Percentiles rank a stretch among this genome's conserved stretches.
These are phyloP conservation scores for Rhorus exstirpatorius DNA, from an alignment of 2,888 invertebrate species.

Conservation along the genomic window DNA sequence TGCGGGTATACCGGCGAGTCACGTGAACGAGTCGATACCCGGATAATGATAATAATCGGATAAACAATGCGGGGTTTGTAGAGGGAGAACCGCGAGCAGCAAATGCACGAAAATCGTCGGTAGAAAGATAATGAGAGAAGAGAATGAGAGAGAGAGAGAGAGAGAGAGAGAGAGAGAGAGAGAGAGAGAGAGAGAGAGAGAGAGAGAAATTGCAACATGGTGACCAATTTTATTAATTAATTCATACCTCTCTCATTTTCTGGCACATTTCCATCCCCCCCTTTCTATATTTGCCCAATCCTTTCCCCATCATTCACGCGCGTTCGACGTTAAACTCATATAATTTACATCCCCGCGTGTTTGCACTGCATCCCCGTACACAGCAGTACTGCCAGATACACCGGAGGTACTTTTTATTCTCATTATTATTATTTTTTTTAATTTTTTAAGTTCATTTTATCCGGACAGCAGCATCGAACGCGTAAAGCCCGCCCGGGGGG, in stretches of 20 bases:
- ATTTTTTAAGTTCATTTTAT: constrained; percentile 69
- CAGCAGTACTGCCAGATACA: constrained; percentile 49
- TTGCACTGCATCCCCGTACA: constrained; percentile 21
- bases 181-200: neutral
- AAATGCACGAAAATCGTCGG: too few species aligned
- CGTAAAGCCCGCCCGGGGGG: constrained; percentile 5
- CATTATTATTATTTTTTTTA: constrained; percentile 23
- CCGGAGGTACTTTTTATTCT: too few species aligned
- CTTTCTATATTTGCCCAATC: constrained; percentile 5
- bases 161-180: too few species aligned
- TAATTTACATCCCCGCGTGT: constrained; percentile 41
- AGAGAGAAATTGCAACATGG: neutral
- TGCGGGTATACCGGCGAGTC: neutral
- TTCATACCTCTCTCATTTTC: constrained; percentile 32
- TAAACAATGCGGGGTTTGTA: constrained; percentile 15
- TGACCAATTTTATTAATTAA: constrained; percentile 44
- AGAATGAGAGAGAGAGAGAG: too few species aligned
- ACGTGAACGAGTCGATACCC: constrained; percentile 12
- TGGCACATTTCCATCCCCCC: neutral
- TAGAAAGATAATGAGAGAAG: too few species aligned
- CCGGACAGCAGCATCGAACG: constrained; percentile 47
- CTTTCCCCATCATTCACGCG: constrained; percentile 22
- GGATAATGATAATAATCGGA: constrained; percentile 45
- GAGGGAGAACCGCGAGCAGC: neutral
- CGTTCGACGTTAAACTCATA: constrained; percentile 44